Base-by-base conservation (phyloP, 2,888 invertebrate genomes). In the Lymantria dispar region DNA sequence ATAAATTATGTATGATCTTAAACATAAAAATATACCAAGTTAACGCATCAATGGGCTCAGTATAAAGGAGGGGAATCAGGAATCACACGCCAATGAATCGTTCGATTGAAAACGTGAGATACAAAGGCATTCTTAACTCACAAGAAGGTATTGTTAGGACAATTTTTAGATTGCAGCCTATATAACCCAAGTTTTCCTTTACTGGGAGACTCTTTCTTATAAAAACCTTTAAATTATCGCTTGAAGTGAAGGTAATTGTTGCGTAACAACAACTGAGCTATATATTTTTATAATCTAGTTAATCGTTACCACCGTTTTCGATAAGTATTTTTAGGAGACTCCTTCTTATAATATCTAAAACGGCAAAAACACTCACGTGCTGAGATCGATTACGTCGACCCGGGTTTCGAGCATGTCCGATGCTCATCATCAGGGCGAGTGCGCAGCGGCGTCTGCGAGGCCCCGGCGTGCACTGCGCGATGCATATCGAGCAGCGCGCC, bases 41-140 rank as follows among this genome's bases (percentile, higher is more conserved):
- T 51, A 50, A 50, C 56, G 56, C 52, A 54, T 46, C 48, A 7
- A n/a, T 12, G 44, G 37, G 13, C 40, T 14, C 12, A 15, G n/a
- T 41, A 49, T 40, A 54, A 56, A 51, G 40, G 42, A 54, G 48
- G 52, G 47, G 54, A 55, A 57, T 60, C 56, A 48, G 68, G 51
- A 63, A 58, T 59, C 63, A 61, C 56, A 61, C 55, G 29, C 50
- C 54, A 63, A 58, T 50, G 50, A 55, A n/a, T 55, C 40, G 40
- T 40, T 38, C 56, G 53, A 62, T 67, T 56, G 63, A 64, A 60
- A 61, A 56, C 46, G 51, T 39, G 38, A 47, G 50, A n/a, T 47
- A 60, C 56, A 67, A 65, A 57, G 47, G 45, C 42, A 10, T 31
- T 42, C 43, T 22, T 29, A 37, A 33, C 39, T 46, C 46, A 39